Conservation (phyloP, 2,797 vertebrate species). For the Poliocrania exsul region DNA sequence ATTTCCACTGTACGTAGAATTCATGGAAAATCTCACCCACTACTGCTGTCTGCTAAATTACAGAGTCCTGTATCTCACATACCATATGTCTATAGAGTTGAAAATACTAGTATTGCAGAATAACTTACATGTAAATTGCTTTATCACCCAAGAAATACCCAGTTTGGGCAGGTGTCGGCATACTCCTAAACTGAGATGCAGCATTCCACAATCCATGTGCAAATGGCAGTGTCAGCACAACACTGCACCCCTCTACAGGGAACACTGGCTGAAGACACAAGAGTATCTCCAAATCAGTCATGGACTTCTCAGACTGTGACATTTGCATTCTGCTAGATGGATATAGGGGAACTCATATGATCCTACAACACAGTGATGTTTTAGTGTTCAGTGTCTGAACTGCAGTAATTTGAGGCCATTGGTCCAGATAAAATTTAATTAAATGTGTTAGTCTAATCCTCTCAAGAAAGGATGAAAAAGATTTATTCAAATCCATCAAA, state of each 20-base stretch:
- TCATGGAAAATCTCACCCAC: neutral
- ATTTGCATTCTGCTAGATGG: neutral
- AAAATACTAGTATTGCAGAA: neutral
- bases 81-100: neutral
- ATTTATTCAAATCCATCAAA: slow-evolving; percentile 6
- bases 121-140: neutral
- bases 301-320: neutral
- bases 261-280: neutral
- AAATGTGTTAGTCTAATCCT: neutral
- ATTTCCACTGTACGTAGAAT: neutral
- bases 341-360: neutral
- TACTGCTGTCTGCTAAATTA: neutral
- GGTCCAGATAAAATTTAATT: neutral
- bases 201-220: neutral
- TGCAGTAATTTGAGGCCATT: neutral
- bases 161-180: neutral
- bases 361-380: neutral
- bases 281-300: neutral
- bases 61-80: neutral
- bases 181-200: neutral
- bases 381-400: neutral
- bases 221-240: neutral
- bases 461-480: neutral
- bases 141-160: neutral
- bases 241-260: neutral